phyloP scores from a whole-genome alignment of 2,113 vertebrate genomes.

The Sebastes schlegelii region DNA sequence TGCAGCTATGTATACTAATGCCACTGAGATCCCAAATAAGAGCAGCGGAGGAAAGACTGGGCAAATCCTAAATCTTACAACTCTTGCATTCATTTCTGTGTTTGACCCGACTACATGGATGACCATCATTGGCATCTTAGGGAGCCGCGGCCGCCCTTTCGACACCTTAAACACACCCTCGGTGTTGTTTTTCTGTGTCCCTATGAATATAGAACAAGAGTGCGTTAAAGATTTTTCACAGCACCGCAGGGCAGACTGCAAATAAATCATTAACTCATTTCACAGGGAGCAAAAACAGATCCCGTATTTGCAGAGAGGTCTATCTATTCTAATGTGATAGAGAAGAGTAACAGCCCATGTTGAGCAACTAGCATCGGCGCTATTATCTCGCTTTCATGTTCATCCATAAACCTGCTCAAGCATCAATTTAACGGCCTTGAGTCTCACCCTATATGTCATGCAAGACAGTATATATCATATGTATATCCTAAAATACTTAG shows the following conservation, averaged over 20 bases:
- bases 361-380: conserved; percentile 34
- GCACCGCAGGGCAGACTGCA: conserved; percentile 25
- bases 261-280: conserved; percentile 76
- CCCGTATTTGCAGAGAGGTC: conserved; percentile 51
- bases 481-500: conserved; percentile 28
- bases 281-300: conserved; percentile 41
- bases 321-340: conserved; percentile 52
- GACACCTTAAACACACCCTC: conserved; percentile 1
- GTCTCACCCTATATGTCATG: conserved; percentile 25
- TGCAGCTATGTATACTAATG: conserved; percentile 73
- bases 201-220: conserved; percentile 62
- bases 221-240: conserved; percentile 63
- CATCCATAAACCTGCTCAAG: conserved; percentile 49
- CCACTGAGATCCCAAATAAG: conserved; percentile 44
- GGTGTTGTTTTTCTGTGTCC: conserved; percentile 33
- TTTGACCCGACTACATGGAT: conserved; percentile 10
- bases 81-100: conserved; percentile 36
- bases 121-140: neutral
- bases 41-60: neutral
- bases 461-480: conserved; percentile 16
- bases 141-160: neutral
- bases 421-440: conserved; percentile 36
- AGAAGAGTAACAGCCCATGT: conserved; percentile 52
- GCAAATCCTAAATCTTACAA: conserved; percentile 18
- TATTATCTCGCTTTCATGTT: conserved; percentile 33